These are phyloP conservation scores for Caenorhabditis uteleia DNA, from an alignment of 2,888 invertebrate genomes.

Conservation along the genomic window DNA sequence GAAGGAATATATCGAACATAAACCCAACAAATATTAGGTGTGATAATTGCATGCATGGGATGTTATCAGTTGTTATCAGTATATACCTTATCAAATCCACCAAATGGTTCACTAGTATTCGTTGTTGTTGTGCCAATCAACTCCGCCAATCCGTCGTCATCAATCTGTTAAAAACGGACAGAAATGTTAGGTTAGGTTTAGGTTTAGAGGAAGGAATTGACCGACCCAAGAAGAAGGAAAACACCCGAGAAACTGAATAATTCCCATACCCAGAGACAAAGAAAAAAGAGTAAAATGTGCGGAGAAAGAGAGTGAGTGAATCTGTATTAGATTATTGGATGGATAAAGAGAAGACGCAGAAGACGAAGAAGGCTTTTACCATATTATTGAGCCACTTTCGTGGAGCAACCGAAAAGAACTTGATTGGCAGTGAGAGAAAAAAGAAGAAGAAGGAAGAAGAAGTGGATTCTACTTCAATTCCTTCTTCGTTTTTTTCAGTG, in stretches of 20 bases:
- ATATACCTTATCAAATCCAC: not conserved
- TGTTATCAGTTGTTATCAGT: too few species aligned
- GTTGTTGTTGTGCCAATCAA: constrained; percentile 46
- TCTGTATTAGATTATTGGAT: not conserved
- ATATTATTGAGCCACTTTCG: too few species aligned
- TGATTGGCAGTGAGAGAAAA: not conserved
- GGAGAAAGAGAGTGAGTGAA: constrained; percentile 2
- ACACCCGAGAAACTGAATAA: not conserved
- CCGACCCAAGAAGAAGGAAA: too few species aligned
- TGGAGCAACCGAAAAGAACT: not conserved
- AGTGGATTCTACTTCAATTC: constrained; percentile 5
- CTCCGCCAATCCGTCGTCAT: constrained; percentile 66
- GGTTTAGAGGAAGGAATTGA: not conserved
- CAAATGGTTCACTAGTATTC: constrained; percentile 6
- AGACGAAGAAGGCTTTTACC: too few species aligned
- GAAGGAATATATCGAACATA: too few species aligned
- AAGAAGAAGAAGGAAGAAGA: constrained; percentile 7
- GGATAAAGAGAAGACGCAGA: constrained; percentile 5
- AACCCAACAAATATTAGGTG: too few species aligned
- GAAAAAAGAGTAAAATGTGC: constrained; percentile 1
- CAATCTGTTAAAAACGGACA: constrained; percentile 59
- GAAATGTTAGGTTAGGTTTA: constrained; percentile 1
- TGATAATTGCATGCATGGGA: too few species aligned
- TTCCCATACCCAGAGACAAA: not conserved
- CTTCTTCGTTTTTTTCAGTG: too few species aligned